Conservation (phyloP, 2,888 invertebrate species). For the Harpagoxenus sublaevis region DNA sequence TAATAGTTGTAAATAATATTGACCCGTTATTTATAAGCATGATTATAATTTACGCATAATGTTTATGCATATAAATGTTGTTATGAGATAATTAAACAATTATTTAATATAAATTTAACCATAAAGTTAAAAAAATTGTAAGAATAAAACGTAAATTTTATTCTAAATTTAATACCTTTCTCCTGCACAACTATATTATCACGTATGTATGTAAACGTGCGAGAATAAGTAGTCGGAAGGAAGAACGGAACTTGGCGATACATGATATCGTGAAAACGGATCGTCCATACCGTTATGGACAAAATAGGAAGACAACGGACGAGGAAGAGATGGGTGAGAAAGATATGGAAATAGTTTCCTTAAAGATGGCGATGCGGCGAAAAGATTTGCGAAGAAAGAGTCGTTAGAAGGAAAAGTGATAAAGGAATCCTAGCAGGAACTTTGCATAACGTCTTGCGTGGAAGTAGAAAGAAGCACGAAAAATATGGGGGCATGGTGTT, state of each 20-base stretch:
- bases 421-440: constrained; percentile 30
- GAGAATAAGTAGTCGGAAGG: constrained; percentile 23
- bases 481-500: constrained; percentile 24
- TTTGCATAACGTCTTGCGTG: constrained; percentile 17
- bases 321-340: constrained; percentile 22
- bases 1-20: not conserved
- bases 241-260: constrained; percentile 18
- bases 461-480: constrained; percentile 17
- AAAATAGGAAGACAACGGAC: constrained; percentile 34
- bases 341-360: constrained; percentile 46
- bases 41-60: not conserved
- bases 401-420: constrained; percentile 44
- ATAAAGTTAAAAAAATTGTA: not conserved
- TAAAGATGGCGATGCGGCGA: constrained; percentile 15
- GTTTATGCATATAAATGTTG: not conserved
- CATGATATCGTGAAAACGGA: constrained; percentile 26
- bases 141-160: not conserved
- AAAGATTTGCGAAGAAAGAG: constrained; percentile 37
- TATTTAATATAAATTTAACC: not conserved
- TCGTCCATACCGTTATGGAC: constrained; percentile 23
- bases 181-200: not conserved
- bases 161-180: not conserved
- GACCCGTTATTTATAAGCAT: not conserved
- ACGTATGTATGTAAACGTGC: not conserved
- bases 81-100: constrained; percentile 6